Evolutionary conservation across 1,140 invertebrate species (phyloP).

Genomic region (Agrypnia vestita): DNA sequence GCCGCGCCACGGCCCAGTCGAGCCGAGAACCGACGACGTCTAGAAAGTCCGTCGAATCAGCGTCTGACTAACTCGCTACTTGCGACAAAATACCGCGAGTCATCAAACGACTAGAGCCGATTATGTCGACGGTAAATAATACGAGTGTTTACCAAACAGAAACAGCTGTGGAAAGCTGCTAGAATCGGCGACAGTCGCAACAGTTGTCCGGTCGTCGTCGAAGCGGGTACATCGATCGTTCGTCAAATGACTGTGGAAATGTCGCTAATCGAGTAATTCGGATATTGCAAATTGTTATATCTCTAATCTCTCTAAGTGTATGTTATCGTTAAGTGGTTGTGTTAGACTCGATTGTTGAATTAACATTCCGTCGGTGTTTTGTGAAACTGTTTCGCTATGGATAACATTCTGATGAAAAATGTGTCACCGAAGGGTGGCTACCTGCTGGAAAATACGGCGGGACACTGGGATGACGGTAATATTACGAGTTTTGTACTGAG

Average conservation of each 20-base stretch:
- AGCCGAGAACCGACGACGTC: not conserved
- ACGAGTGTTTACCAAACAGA: conserved; percentile 32
- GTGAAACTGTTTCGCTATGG: conserved; percentile 18
- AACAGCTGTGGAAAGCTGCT: conserved; percentile 25
- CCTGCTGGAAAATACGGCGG: conserved; percentile 6
- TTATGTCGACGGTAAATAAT: conserved; percentile 18
- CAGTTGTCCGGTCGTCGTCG: not conserved
- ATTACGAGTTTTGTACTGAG: not conserved
- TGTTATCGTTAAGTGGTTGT: not conserved
- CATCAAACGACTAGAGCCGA: conserved; percentile 1
- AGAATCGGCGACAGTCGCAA: not conserved
- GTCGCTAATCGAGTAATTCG: not conserved
- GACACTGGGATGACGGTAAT: conserved; percentile 30
- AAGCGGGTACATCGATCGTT: not conserved
- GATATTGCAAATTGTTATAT: too few species aligned
- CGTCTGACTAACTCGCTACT: not conserved
- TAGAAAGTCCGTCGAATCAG: not conserved
- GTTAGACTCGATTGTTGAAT: not conserved
- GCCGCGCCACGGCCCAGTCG: not conserved
- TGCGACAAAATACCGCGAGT: not conserved
- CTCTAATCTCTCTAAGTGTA: too few species aligned
- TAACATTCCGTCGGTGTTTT: not conserved
- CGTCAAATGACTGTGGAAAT: not conserved
- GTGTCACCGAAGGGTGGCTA: conserved; percentile 18
- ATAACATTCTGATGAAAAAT: conserved; percentile 26